Conservation (phyloP, 2,113 vertebrate genomes). For the Corythaeola cristata region DNA sequence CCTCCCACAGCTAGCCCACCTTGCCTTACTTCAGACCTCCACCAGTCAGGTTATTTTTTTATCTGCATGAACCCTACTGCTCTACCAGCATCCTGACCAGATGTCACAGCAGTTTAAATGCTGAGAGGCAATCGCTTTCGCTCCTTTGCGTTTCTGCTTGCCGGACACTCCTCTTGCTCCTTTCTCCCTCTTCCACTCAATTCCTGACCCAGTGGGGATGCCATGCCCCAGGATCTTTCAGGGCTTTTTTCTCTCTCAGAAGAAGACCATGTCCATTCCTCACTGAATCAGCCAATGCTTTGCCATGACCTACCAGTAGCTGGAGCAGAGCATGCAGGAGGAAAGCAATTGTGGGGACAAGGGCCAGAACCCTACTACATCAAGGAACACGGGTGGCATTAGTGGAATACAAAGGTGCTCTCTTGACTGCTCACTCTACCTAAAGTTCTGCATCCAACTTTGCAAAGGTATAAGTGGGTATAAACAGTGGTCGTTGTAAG, state of each 20-base stretch:
- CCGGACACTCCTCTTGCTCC: background rate
- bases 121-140: rapidly evolving
- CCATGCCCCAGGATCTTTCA: background rate
- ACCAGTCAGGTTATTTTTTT: background rate
- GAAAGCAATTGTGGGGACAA: background rate
- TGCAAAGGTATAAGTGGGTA: background rate
- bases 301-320: background rate
- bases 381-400: rapidly evolving
- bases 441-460: background rate
- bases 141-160: background rate
- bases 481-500: background rate
- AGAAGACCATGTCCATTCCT: background rate
- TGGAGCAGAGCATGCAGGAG: background rate
- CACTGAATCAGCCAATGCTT: background rate
- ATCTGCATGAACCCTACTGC: background rate
- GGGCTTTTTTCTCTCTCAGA: background rate
- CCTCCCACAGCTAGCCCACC: conserved; percentile 20
- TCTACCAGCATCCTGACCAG: background rate
- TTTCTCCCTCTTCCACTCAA: background rate
- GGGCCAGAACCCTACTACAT: background rate
- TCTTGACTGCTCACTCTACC: background rate
- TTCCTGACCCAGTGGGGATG: background rate
- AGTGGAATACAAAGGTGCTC: background rate
- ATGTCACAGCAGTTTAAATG: background rate
- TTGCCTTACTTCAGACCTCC: conserved; percentile 23